Evolutionary conservation across 2,888 invertebrate genomes (phyloP).

Genomic region (Syritta pipiens): DNA sequence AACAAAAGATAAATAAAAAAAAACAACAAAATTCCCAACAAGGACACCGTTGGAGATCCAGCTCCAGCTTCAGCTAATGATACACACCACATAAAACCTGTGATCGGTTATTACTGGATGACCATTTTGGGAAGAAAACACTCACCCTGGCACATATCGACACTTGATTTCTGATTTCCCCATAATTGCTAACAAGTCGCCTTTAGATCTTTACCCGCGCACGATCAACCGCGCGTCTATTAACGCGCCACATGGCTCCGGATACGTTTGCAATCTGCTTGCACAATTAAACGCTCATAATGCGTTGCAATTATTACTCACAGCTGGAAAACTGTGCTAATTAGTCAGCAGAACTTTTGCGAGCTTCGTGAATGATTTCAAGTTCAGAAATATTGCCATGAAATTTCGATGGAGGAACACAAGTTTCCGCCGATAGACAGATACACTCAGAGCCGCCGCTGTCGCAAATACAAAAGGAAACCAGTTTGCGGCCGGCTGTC

Average conservation of each 20-base stretch:
- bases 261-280: conserved; percentile 24
- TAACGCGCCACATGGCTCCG: no score
- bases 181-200: conserved; percentile 53
- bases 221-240: conserved; percentile 44
- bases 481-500: conserved; percentile 32
- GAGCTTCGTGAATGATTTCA: conserved; percentile 16
- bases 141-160: conserved; percentile 56
- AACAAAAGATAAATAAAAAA: neutral
- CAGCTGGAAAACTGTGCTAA: conserved; percentile 47
- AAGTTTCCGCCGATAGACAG: conserved; percentile 8
- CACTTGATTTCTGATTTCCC: conserved; percentile 59
- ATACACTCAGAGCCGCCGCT: neutral
- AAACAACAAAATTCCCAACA: conserved; percentile 29
- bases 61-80: conserved; percentile 21
- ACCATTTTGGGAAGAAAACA: conserved; percentile 57
- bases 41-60: no score
- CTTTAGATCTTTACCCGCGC: conserved; percentile 58
- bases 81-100: neutral
- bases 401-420: conserved; percentile 33
- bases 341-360: conserved; percentile 30
- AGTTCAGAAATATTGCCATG: conserved; percentile 54
- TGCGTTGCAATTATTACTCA: conserved; percentile 47
- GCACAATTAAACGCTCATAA: conserved; percentile 59
- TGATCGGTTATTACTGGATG: conserved; percentile 23
- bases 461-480: conserved; percentile 41